Base-by-base conservation (phyloP, 2,113 vertebrate genomes). In the Prolemur simus region DNA sequence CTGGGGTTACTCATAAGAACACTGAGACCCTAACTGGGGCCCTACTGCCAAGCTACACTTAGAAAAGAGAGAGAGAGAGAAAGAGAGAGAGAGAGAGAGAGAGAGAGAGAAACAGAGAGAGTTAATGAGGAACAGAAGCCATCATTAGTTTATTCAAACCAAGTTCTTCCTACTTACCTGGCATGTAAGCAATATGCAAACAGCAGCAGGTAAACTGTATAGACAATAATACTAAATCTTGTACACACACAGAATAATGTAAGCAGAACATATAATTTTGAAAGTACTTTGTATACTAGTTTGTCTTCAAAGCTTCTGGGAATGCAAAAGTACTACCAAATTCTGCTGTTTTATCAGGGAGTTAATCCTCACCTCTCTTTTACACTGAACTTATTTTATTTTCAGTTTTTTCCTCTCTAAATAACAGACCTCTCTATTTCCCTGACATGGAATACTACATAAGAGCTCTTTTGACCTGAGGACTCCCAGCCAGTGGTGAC, bases 161-260 rank as follows among this genome's bases (percentile, higher is more conserved):
- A 87, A 95, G 69, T 73, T 89, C 66, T 88, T 94, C 17, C 90
- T 92, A 34, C 63, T 14, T 66, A 34, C 63, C 32, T 66, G 42
- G 60, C 64, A 73, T 87, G 96, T 94, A 94, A 45, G 80, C 37
- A 95, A 87, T 11, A 68, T 63, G 71, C 78, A 87, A 82, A 84
- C 52, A 84, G 74, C 42, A 89, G 39, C 42, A 90, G 23, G 83
- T 80, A 73, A 90, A 60, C 82, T n/a, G 2, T 14, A 60, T 0
- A 47, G 29, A 73, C 49, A 63, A 9, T 60, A 60, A 63, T 23
- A 74, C 56, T 69, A 64, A 73, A 87, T 63, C 47, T n/a, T 93
- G 12, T 58, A 27, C 6, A 78, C 0, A 42, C 34, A 81, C 23
- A 92, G 13, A 84, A 32, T n/a, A 94, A 80, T 15, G 21, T 14